Evolutionary conservation across 2,797 vertebrate genomes (phyloP), one percentile per base, ranked within the genome.

Genomic region (Saxicola maurus): DNA sequence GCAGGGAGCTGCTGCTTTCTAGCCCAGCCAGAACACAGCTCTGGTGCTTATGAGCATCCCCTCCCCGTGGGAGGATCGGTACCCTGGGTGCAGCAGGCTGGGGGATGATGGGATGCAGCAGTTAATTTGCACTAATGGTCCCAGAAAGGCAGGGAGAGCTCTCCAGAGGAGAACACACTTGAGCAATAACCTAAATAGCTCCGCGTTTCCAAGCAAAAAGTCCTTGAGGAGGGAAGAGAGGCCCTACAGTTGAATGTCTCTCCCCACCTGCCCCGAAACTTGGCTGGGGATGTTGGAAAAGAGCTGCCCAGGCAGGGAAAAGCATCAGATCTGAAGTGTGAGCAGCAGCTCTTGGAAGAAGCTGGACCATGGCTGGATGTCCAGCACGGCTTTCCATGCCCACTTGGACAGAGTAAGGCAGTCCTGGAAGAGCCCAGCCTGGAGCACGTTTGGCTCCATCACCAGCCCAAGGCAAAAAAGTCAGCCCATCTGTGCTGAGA

Each of bases 181-280:
- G 56, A 95, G 91, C 79, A 86, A 93, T 84, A 93, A 95, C 92
- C 94, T 94, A 93, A 91, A 94, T 89, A 90, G 92, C 86, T 40
- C 52, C 1, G 0, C 35, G 16, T 87, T 91, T 91, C 92, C 86
- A 89, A 91, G 91, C 45, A 82, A 52, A 82, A 94, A 89, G 89
- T 91, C 86, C 91, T 91, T 46, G 64, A 93, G 89, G 76, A 90
- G 15, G 38, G 88, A 88, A 82, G 61, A 94, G 91, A 88, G 68
- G 56, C 81, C 57, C 77, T 92, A 30, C 62, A 69, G 77, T 21
- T 43, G 60, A 75, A 82, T 92, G 31, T 48, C 64, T 52, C 35
- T 66, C 65, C 74, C 72, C 64, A 87, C 33, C 81, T 91, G 86
- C 75, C 65, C 61, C 0, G 1, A n/a, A 71, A 40, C 66, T 71